phyloP scores from a whole-genome alignment of 2,888 invertebrate genomes.

The Pegoplata infirma region DNA sequence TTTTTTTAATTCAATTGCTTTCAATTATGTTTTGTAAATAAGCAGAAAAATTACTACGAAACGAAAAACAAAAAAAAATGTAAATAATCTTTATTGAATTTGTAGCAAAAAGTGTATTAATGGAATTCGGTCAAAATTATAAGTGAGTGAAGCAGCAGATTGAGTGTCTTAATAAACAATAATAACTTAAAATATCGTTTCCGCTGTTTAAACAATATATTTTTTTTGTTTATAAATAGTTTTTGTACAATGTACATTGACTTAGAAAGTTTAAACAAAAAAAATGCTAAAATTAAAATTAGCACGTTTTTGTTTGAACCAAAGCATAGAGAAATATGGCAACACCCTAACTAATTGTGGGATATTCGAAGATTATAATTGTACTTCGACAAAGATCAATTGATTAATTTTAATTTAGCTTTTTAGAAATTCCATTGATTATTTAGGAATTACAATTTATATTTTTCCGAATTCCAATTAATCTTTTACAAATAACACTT shows the following conservation, averaged over 20 bases:
- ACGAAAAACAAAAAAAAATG: constrained; percentile 20
- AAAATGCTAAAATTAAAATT: neutral
- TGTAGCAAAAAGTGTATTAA: constrained; percentile 25
- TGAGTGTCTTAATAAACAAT: constrained; percentile 24
- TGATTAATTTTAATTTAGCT: no score
- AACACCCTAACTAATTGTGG: no score
- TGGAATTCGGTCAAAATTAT: constrained; percentile 57
- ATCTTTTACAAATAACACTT: no score
- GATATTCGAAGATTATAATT: no score
- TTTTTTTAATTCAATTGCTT: constrained; percentile 45
- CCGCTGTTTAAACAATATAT: constrained; percentile 36
- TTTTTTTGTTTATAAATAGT: constrained; percentile 16
- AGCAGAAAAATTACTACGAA: constrained; percentile 10
- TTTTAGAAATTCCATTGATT: no score
- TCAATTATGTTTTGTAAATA: constrained; percentile 49
- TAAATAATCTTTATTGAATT: constrained; percentile 50
- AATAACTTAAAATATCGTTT: constrained; percentile 42
- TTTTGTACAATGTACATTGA: neutral
- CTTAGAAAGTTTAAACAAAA: constrained; percentile 1
- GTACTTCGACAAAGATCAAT: no score
- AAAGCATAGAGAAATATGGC: no score
- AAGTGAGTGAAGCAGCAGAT: constrained; percentile 15
- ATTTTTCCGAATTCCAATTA: no score
- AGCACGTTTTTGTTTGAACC: neutral
- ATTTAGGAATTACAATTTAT: no score